A percentile compares a stretch with the other conserved stretches of the same genome.
These are phyloP conservation scores for Chascanopsetta lugubris DNA, from an alignment of 2,113 vertebrate genomes.

Conservation along the genomic window DNA sequence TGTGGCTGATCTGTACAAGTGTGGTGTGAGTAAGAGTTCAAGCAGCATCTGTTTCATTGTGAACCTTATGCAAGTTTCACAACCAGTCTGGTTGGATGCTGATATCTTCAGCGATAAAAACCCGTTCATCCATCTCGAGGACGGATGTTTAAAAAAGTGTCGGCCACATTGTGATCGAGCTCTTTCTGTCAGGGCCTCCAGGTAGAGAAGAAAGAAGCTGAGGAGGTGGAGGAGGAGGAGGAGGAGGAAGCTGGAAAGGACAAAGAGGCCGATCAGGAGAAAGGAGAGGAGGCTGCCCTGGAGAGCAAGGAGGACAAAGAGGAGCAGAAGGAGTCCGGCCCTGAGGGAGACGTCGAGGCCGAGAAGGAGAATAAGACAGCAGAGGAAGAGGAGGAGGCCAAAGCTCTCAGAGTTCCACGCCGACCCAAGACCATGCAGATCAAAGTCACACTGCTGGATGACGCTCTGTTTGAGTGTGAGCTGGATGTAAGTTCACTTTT, in stretches of 20 bases:
- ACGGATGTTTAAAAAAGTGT: neutral
- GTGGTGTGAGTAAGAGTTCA: neutral
- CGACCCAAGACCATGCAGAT: constrained; percentile 90
- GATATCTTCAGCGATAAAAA: neutral
- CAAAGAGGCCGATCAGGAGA: constrained; percentile 42
- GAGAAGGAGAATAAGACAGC: constrained; percentile 74
- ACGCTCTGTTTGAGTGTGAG: constrained; percentile 89
- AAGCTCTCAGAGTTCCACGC: constrained; percentile 80
- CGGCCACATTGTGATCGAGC: neutral
- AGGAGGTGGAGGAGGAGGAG: constrained; percentile 74
- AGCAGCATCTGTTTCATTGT: neutral
- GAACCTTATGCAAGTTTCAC: neutral
- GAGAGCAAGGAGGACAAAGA: constrained; percentile 53
- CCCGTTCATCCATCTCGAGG: too few species aligned
- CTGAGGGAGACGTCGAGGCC: constrained; percentile 59
- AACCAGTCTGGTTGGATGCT: neutral
- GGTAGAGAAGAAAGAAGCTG: constrained; percentile 81
- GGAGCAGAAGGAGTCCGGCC: constrained; percentile 74
- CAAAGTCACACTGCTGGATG: constrained; percentile 92
- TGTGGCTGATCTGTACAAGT: too few species aligned
- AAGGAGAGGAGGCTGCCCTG: constrained; percentile 37
- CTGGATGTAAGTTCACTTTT: constrained; percentile 85
- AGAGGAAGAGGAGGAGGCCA: constrained; percentile 83
- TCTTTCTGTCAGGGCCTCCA: constrained; percentile 75
- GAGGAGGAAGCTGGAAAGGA: constrained; percentile 79